These are phyloP conservation scores for Drosophila seclusa DNA, from an alignment of 2,888 invertebrate genomes.

Conservation along the genomic window DNA sequence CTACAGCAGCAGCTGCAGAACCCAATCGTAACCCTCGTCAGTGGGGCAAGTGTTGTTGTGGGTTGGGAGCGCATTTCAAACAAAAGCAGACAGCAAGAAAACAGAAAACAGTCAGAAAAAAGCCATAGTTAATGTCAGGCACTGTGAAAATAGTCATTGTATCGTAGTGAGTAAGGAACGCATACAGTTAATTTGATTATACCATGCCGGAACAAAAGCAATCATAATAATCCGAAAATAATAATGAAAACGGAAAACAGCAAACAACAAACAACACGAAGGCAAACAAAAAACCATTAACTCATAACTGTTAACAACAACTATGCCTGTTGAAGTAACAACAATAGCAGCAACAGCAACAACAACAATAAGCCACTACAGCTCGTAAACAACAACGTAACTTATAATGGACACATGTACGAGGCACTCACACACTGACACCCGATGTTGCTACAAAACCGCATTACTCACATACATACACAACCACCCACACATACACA, in stretches of 20 bases:
- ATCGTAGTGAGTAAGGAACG: background rate
- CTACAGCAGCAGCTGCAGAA: background rate
- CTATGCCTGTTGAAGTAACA: conserved; percentile 25
- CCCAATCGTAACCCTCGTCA: conserved; percentile 29
- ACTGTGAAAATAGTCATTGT: conserved; percentile 7
- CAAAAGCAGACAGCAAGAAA: background rate
- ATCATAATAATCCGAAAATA: conserved; percentile 79
- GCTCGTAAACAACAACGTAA: conserved; percentile 76
- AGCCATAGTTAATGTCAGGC: conserved; percentile 35
- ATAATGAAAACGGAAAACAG: conserved; percentile 69
- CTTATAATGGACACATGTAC: conserved; percentile 81
- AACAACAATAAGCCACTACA: conserved; percentile 48
- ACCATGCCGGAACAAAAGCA: conserved; percentile 69
- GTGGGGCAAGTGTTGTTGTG: conserved; percentile 11
- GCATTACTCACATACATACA: conserved; percentile 41
- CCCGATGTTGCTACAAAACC: background rate
- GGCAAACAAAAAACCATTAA: conserved; percentile 77
- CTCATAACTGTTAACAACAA: conserved; percentile 80
- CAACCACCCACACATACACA: conserved; percentile 12
- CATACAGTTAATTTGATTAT: conserved; percentile 77
- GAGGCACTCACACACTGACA: conserved; percentile 12
- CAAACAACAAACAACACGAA: conserved; percentile 48
- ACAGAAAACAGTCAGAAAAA: background rate
- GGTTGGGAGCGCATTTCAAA: background rate
- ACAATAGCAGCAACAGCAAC: conserved; percentile 2